These are phyloP conservation scores for Caradrina kadenii DNA, from an alignment of 2,888 invertebrate genomes.

Conservation along the genomic window DNA sequence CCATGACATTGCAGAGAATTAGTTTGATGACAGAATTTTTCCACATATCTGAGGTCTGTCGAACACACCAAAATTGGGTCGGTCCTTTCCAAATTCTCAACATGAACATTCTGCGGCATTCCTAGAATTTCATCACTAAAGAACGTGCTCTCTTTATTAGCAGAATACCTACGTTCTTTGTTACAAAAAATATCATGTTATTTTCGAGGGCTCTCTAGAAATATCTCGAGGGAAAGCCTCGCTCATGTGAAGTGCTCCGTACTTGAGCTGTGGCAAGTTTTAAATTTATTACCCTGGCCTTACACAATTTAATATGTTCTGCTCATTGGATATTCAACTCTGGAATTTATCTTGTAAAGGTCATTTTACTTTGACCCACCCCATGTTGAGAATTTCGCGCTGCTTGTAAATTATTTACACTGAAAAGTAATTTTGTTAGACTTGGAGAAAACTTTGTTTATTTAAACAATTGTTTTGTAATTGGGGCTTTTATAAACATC, in stretches of 20 bases:
- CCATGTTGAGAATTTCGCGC: slow-evolving; percentile 13
- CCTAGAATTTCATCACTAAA: slow-evolving; percentile 21
- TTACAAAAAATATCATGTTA: slow-evolving; percentile 45
- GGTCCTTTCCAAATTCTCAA: slow-evolving; percentile 20
- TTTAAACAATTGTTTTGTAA: slow-evolving; percentile 25
- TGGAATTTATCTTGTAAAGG: slow-evolving; percentile 38
- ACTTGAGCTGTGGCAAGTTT: slow-evolving; percentile 55
- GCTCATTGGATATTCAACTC: slow-evolving; percentile 52
- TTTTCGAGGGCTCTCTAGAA: slow-evolving; percentile 51
- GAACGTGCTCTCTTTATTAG: slow-evolving; percentile 23
- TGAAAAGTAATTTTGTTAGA: slow-evolving; percentile 26
- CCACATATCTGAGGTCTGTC: neutral
- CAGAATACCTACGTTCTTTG: slow-evolving; percentile 30
- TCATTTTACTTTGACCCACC: slow-evolving; percentile 43
- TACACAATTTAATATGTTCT: slow-evolving; percentile 52
- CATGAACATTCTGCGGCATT: slow-evolving; percentile 7
- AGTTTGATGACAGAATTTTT: slow-evolving; percentile 1
- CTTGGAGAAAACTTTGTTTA: slow-evolving; percentile 21
- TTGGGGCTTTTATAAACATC: slow-evolving; percentile 16
- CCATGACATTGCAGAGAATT: neutral
- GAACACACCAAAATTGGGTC: slow-evolving; percentile 24
- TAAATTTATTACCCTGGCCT: slow-evolving; percentile 60
- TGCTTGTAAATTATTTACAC: slow-evolving; percentile 43
- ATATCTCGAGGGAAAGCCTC: slow-evolving; percentile 48
- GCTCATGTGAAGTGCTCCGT: slow-evolving; percentile 54